Percentiles rank a stretch among this genome's conserved stretches.
Conservation (phyloP, 2,797 vertebrate species). For the Microcaecilia unicolor region DNA sequence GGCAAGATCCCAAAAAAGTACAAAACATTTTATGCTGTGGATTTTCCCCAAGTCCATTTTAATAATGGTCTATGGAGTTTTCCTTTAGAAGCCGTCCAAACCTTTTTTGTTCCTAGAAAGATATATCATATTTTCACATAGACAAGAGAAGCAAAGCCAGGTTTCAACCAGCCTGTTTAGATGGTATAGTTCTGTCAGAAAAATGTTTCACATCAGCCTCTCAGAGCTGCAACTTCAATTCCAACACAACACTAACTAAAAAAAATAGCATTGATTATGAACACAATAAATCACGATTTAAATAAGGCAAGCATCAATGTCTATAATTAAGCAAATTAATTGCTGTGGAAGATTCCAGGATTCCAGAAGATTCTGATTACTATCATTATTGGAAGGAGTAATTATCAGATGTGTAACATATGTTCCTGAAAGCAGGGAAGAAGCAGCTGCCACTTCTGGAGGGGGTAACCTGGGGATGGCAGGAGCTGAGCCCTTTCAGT, state of each 20-base stretch:
- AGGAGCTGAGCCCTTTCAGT: no score
- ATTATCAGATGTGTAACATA: conserved; percentile 15
- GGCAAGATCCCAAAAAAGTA: no score
- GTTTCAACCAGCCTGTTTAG: no score
- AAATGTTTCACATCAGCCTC: no score
- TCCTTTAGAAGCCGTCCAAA: no score
- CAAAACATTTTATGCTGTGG: no score
- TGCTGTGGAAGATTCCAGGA: conserved; percentile 70
- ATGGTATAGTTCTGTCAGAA: no score
- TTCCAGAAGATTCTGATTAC: conserved; percentile 78
- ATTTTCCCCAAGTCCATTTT: no score
- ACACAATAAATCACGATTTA: conserved; percentile 48
- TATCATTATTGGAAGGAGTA: conserved; percentile 61
- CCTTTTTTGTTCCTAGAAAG: no score
- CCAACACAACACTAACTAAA: background rate
- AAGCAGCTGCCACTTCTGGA: conserved; percentile 31
- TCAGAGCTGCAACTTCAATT: background rate
- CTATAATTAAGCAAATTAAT: conserved; percentile 86
- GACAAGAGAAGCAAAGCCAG: no score
- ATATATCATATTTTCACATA: no score
- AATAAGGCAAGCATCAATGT: conserved; percentile 63
- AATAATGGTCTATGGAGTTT: no score
- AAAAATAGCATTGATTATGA: conserved; percentile 47
- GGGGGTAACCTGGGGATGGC: background rate
- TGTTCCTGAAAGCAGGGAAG: conserved; percentile 17